Percentiles rank a stretch among this genome's conserved stretches.
Evolutionary conservation across 2,888 invertebrate genomes (phyloP).

Genomic region (Zootermopsis nevadensis): DNA sequence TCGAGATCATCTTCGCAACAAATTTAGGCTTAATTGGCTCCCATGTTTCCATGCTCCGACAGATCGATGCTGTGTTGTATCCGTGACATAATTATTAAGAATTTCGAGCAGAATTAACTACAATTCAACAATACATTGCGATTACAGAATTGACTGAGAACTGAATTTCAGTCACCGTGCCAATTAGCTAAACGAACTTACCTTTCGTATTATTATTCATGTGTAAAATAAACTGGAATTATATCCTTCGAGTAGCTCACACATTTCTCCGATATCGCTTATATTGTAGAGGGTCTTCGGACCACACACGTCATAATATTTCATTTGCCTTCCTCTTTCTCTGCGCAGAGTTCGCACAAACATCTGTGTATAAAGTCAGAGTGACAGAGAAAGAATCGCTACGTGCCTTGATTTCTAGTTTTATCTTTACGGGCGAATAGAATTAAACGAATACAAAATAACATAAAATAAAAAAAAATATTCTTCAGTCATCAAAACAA

Average conservation of each 20-base stretch:
- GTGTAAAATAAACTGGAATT: background rate
- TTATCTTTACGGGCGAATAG: constrained; percentile 15
- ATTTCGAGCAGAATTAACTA: too few relatives aligned
- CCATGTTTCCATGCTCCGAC: too few relatives aligned
- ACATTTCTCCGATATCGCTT: background rate
- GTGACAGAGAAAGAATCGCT: constrained; percentile 1
- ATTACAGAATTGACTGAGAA: too few relatives aligned
- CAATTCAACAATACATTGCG: too few relatives aligned
- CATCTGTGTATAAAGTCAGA: constrained; percentile 6
- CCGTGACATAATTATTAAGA: too few relatives aligned
- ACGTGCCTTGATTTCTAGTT: constrained; percentile 40
- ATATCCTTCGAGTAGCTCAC: background rate
- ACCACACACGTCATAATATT: background rate
- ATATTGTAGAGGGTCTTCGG: background rate
- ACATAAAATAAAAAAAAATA: constrained; percentile 31
- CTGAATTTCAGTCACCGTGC: background rate
- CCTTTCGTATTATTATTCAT: background rate
- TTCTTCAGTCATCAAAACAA: constrained; percentile 36
- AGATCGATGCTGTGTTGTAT: too few relatives aligned
- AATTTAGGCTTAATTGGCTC: too few relatives aligned
- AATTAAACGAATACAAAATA: constrained; percentile 22
- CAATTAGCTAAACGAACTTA: background rate
- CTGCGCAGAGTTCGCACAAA: background rate
- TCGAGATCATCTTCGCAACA: too few relatives aligned
- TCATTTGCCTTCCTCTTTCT: background rate